Percentiles rank a stretch among this genome's conserved stretches.
These are phyloP conservation scores for Ciona savignyi DNA, from an alignment of 23 tunicate genomes.

Conservation along the genomic window DNA sequence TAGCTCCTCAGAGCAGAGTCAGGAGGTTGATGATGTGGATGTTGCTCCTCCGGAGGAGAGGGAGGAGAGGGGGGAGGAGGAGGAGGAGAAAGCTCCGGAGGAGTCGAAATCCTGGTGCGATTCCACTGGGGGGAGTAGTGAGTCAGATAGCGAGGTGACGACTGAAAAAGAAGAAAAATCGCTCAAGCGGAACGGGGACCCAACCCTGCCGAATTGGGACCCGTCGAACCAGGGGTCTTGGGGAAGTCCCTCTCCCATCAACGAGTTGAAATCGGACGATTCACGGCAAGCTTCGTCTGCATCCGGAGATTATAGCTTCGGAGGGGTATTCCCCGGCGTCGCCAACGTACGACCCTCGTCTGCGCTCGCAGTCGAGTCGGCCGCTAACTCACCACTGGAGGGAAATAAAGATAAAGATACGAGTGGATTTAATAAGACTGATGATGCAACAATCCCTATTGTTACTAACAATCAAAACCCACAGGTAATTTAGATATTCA, in stretches of 20 bases:
- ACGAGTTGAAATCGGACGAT: neutral
- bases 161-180: slow-evolving; percentile 9
- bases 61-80: neutral
- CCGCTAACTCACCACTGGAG: neutral
- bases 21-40: neutral
- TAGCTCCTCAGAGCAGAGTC: neutral
- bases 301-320: slow-evolving; percentile 17
- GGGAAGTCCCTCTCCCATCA: neutral
- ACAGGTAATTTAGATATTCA: no score
- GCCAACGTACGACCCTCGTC: slow-evolving; percentile 6
- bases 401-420: neutral
- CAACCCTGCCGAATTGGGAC: slow-evolving; percentile 49
- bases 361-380: slow-evolving; percentile 3
- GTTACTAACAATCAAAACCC: neutral
- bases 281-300: neutral
- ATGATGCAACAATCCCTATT: neutral
- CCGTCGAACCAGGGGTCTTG: neutral
- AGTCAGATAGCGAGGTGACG: slow-evolving; percentile 9
- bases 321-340: slow-evolving; percentile 10
- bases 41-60: neutral
- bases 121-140: neutral
- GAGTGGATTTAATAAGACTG: neutral
- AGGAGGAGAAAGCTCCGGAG: neutral
- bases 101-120: neutral
- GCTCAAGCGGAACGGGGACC: slow-evolving; percentile 23